A percentile compares a stretch with the other conserved stretches of the same genome.
These are phyloP conservation scores for Chlorops oryzae DNA, from an alignment of 1,140 invertebrate species.

Conservation along the genomic window DNA sequence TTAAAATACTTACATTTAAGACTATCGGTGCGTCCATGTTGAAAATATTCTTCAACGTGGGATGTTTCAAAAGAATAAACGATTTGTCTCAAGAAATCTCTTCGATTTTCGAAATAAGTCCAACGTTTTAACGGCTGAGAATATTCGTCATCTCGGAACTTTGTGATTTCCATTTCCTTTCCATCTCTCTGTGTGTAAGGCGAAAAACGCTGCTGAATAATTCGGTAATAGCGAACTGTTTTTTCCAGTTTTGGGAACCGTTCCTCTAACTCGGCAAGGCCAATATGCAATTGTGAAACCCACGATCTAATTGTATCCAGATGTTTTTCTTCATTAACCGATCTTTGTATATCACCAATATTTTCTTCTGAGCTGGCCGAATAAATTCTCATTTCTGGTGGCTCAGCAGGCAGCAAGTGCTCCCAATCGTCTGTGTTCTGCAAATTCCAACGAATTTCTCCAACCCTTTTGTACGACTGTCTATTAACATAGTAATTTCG, in stretches of 20 bases:
- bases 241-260: conserved; percentile 69
- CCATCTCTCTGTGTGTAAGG: conserved; percentile 64
- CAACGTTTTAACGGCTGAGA: conserved; percentile 53
- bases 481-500: conserved; percentile 74
- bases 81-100: conserved; percentile 59
- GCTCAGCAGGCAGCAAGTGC: conserved; percentile 63
- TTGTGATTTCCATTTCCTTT: conserved; percentile 60
- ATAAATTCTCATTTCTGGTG: conserved; percentile 47
- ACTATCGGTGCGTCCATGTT: conserved; percentile 61
- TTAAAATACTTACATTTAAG: conserved; percentile 60
- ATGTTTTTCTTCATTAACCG: conserved; percentile 60
- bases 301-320: conserved; percentile 72
- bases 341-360: conserved; percentile 20
- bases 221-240: conserved; percentile 66
- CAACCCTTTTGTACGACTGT: conserved; percentile 53
- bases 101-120: conserved; percentile 65
- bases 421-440: conserved; percentile 59
- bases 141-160: conserved; percentile 65
- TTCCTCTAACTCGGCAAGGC: conserved; percentile 62
- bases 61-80: conserved; percentile 56
- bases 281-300: conserved; percentile 64
- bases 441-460: conserved; percentile 56
- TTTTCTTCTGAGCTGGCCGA: conserved; percentile 46
- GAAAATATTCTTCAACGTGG: conserved; percentile 60
- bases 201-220: conserved; percentile 68